Conservation (phyloP, 2,888 invertebrate species). For the Andrena flavipes region DNA sequence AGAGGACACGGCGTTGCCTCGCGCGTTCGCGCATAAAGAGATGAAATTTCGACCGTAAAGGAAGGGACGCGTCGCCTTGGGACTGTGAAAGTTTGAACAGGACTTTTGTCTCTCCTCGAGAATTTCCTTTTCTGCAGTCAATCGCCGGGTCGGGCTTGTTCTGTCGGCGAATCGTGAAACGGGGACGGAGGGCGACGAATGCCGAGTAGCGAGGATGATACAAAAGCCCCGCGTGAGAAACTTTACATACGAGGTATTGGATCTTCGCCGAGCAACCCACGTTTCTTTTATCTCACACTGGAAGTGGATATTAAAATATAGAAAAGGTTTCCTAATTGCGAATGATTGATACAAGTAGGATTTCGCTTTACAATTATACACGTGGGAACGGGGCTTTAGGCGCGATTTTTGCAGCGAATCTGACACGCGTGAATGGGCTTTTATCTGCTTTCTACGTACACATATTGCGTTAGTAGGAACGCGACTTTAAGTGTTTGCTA, state of each 20-base stretch:
- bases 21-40: conserved; percentile 11
- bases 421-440: too few relatives aligned
- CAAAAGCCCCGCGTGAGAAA: background rate
- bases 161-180: background rate
- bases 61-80: conserved; percentile 9
- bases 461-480: too few relatives aligned
- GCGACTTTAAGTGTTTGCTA: too few relatives aligned
- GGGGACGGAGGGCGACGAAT: background rate
- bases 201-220: background rate
- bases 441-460: too few relatives aligned
- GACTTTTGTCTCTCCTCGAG: background rate
- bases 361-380: too few relatives aligned
- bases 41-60: conserved; percentile 26
- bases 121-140: conserved; percentile 12
- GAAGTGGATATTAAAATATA: too few relatives aligned
- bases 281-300: too few relatives aligned
- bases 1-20: background rate
- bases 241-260: background rate
- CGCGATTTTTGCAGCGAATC: too few relatives aligned
- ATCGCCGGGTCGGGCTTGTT: background rate
- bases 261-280: background rate
- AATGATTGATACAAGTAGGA: too few relatives aligned
- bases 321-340: too few relatives aligned
- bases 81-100: conserved; percentile 33
- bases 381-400: too few relatives aligned